Percentiles rank a stretch among this genome's conserved stretches.
These are phyloP conservation scores for Apeira syringaria DNA, from an alignment of 2,888 invertebrate genomes.

Conservation along the genomic window DNA sequence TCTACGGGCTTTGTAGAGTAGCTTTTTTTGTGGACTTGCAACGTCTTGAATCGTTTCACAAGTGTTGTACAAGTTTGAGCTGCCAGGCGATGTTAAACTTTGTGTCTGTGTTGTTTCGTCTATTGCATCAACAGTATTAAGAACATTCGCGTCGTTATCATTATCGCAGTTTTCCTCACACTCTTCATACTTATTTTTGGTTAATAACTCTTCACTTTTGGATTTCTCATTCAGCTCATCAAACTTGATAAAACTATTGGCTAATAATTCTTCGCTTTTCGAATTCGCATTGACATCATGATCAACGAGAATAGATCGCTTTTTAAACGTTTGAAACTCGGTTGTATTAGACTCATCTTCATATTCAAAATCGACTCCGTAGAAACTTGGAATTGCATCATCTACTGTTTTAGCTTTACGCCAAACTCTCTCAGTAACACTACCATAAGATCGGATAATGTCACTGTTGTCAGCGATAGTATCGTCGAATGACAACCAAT, in stretches of 20 bases:
- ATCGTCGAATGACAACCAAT: slow-evolving; percentile 75
- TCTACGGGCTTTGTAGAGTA: slow-evolving; percentile 49
- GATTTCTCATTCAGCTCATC: not conserved
- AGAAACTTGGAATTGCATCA: slow-evolving; percentile 61
- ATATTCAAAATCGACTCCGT: slow-evolving; percentile 38
- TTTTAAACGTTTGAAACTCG: slow-evolving; percentile 8
- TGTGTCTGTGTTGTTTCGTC: slow-evolving; percentile 1
- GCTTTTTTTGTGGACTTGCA: slow-evolving; percentile 33
- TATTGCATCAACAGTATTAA: not conserved
- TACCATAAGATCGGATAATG: slow-evolving; percentile 10
- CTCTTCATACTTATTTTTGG: not conserved
- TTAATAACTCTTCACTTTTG: not conserved
- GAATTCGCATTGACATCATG: not conserved
- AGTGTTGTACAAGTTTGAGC: slow-evolving; percentile 37
- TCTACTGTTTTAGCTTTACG: slow-evolving; percentile 37
- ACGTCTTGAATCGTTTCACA: slow-evolving; percentile 22
- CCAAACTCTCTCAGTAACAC: slow-evolving; percentile 3
- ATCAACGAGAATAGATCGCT: slow-evolving; percentile 18
- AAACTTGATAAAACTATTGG: not conserved
- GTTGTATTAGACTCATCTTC: slow-evolving; percentile 18
- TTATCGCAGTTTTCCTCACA: slow-evolving; percentile 4
- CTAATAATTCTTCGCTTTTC: not conserved
- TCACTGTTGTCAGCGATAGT: slow-evolving; percentile 35
- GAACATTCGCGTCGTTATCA: slow-evolving; percentile 6
- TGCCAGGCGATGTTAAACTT: slow-evolving; percentile 30